Conservation (phyloP, 2,888 invertebrate genomes). For the Platerodrilus igneus region DNA sequence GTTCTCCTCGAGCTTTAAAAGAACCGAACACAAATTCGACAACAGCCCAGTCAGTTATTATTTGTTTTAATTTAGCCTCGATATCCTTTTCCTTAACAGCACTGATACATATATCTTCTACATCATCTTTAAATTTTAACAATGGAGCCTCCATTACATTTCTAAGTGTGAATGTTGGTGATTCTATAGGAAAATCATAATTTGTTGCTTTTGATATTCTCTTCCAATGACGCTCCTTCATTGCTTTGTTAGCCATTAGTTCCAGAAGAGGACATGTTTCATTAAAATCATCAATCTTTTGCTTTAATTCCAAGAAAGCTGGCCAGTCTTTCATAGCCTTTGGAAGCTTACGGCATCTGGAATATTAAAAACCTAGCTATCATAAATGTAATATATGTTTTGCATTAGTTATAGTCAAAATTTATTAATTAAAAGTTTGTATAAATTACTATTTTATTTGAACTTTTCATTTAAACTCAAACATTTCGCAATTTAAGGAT, state of each 20-base stretch:
- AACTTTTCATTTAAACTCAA: no score
- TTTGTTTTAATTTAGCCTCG: constrained; percentile 79
- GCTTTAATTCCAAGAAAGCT: constrained; percentile 77
- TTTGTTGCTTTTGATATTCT: constrained; percentile 55
- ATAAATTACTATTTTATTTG: no score
- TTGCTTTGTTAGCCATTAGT: constrained; percentile 78
- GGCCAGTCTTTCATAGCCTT: constrained; percentile 85
- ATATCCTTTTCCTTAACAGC: constrained; percentile 89
- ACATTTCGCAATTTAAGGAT: no score
- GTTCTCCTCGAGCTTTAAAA: constrained; percentile 79
- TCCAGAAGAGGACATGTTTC: constrained; percentile 82
- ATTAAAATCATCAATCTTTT: constrained; percentile 87
- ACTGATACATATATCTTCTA: constrained; percentile 86
- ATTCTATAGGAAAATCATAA: constrained; percentile 73
- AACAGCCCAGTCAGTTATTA: constrained; percentile 74
- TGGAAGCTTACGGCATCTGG: constrained; percentile 80
- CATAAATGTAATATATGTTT: no score
- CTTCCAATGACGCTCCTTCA: constrained; percentile 54
- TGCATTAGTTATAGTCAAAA: no score
- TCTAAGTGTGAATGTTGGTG: constrained; percentile 72
- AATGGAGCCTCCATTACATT: constrained; percentile 83
- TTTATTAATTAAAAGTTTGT: no score
- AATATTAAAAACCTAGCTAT: no score
- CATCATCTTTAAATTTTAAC: constrained; percentile 76
- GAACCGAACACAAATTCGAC: constrained; percentile 65